Evolutionary conservation across 2,888 invertebrate species (phyloP).

Genomic region (Trichopoda pennipes): DNA sequence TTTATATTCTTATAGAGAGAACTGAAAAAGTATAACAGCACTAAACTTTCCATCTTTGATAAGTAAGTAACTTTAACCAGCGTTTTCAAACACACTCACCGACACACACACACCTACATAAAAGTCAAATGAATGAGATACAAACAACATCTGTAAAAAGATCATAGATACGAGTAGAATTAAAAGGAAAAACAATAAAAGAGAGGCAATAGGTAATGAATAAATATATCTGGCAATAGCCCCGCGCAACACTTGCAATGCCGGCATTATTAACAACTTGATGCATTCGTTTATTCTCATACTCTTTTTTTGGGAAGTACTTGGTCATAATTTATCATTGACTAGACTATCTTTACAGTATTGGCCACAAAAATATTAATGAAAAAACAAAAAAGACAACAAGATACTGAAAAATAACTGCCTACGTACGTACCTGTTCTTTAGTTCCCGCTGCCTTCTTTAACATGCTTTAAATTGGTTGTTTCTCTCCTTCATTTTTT

Average conservation of each 20-base stretch:
- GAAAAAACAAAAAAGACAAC: constrained; percentile 27
- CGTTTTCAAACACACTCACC: constrained; percentile 5
- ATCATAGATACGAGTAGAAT: constrained; percentile 52
- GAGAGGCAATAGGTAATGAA: constrained; percentile 44
- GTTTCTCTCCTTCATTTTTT: constrained; percentile 15
- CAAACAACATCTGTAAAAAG: constrained; percentile 48
- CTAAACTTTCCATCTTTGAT: no score
- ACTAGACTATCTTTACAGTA: constrained; percentile 45
- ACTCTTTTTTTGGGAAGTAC: not conserved
- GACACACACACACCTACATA: not conserved
- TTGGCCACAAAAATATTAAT: constrained; percentile 53
- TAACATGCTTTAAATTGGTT: constrained; percentile 45
- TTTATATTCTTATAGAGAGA: no score
- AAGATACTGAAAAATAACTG: constrained; percentile 51
- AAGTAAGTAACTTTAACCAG: constrained; percentile 49
- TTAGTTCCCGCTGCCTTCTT: constrained; percentile 44
- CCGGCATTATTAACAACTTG: constrained; percentile 49
- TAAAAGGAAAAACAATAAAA: constrained; percentile 45
- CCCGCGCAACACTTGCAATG: constrained; percentile 53
- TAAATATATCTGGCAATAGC: constrained; percentile 42
- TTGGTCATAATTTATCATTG: constrained; percentile 31
- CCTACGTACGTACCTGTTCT: constrained; percentile 68
- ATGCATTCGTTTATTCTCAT: constrained; percentile 43
- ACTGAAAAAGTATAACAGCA: no score
- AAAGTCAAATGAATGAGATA: constrained; percentile 27